phyloP scores from a whole-genome alignment of 2,113 vertebrate genomes.

The Vimba vimba region DNA sequence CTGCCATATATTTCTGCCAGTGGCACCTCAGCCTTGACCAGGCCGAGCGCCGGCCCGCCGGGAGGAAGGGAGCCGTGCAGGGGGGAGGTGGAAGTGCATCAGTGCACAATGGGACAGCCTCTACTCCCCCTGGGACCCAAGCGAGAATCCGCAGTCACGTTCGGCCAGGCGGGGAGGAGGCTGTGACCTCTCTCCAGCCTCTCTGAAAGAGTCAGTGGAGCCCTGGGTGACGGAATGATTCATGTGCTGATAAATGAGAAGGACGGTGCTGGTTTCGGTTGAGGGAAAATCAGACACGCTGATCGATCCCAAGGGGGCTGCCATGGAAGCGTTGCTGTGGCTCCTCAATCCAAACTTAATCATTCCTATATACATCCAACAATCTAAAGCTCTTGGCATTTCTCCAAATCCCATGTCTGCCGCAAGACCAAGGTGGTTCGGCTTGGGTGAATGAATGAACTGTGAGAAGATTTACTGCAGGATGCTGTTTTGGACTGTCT shows the following conservation, averaged over 20 bases:
- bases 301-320: constrained; percentile 74
- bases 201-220: constrained; percentile 14
- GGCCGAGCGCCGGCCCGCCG: constrained; percentile 78
- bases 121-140: constrained; percentile 55
- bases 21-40: constrained; percentile 82
- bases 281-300: constrained; percentile 40
- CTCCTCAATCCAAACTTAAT: constrained; percentile 77
- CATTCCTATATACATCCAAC: constrained; percentile 14
- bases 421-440: background rate
- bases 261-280: constrained; percentile 15
- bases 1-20: constrained; percentile 71
- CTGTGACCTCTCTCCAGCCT: constrained; percentile 46
- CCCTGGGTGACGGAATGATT: constrained; percentile 47
- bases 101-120: constrained; percentile 67
- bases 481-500: constrained; percentile 43
- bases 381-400: constrained; percentile 7
- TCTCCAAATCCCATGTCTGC: constrained; percentile 26
- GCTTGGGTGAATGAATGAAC: constrained; percentile 71
- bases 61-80: constrained; percentile 78
- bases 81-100: constrained; percentile 73
- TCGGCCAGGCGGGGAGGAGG: constrained; percentile 43
- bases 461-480: constrained; percentile 70
- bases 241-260: constrained; percentile 47
- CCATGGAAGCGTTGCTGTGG: constrained; percentile 78
- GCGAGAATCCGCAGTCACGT: constrained; percentile 68